These are phyloP conservation scores for Camponotus floridanus DNA, from an alignment of 1,140 invertebrate species.

Conservation along the genomic window DNA sequence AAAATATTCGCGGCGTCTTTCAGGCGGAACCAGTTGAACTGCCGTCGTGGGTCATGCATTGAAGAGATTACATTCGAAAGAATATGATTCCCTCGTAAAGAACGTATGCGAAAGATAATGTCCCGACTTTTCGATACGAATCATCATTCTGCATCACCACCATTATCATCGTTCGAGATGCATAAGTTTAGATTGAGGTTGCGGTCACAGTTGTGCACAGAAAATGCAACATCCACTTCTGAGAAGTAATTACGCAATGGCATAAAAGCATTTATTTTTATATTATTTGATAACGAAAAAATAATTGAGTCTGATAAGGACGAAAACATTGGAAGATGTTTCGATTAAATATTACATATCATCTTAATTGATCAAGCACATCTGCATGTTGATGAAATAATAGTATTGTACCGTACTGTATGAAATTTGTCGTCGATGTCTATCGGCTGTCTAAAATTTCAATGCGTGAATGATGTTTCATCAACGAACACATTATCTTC, in stretches of 20 bases:
- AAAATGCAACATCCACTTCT: neutral
- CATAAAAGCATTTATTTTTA: neutral
- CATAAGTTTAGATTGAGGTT: neutral
- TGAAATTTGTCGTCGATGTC: neutral
- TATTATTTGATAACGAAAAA: neutral
- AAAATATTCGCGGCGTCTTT: slow-evolving; percentile 36
- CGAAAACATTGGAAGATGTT: neutral
- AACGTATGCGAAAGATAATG: neutral
- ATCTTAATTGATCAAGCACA: neutral
- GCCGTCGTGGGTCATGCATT: slow-evolving; percentile 11
- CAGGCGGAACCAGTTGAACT: slow-evolving; percentile 27
- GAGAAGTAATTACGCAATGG: neutral
- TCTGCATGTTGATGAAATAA: neutral
- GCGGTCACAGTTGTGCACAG: neutral
- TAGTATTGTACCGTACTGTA: neutral
- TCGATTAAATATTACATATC: neutral
- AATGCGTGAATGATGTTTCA: slow-evolving; percentile 14
- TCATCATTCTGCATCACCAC: neutral
- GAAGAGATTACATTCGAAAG: slow-evolving; percentile 21
- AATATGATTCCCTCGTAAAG: neutral
- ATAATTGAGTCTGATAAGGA: neutral
- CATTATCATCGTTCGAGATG: neutral
- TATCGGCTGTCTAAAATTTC: neutral
- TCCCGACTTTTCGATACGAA: neutral
- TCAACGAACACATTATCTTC: slow-evolving; percentile 49